These are phyloP conservation scores for Leuctra nigra DNA, from an alignment of 2,888 invertebrate species.

Conservation along the genomic window DNA sequence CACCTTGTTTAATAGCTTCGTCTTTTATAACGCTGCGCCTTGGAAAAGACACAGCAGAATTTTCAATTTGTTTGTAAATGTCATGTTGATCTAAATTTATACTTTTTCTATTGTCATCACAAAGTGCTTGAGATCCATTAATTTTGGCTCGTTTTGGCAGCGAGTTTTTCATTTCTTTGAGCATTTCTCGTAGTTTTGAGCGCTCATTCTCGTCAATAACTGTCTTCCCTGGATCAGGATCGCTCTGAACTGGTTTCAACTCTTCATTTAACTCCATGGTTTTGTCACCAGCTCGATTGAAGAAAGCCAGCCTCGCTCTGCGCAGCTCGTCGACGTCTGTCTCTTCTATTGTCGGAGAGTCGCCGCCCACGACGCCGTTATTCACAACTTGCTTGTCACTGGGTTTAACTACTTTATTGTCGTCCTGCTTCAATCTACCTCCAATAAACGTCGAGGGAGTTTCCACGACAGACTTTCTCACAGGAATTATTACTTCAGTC, in stretches of 20 bases:
- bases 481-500: not conserved
- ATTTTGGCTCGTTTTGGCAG: conserved; percentile 49
- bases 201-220: conserved; percentile 29
- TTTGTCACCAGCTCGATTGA: conserved; percentile 29
- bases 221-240: conserved; percentile 14
- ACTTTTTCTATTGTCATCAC: not conserved
- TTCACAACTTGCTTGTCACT: conserved; percentile 11
- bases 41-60: conserved; percentile 1
- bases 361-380: not conserved
- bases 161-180: conserved; percentile 72
- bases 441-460: conserved; percentile 27
- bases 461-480: not conserved
- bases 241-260: not conserved
- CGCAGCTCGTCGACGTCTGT: conserved; percentile 37
- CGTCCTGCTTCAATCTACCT: conserved; percentile 23
- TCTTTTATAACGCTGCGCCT: not conserved
- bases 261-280: conserved; percentile 9
- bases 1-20: conserved; percentile 22
- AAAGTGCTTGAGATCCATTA: not conserved
- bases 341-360: conserved; percentile 13
- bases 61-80: conserved; percentile 14
- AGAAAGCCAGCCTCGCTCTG: conserved; percentile 39
- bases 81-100: not conserved
- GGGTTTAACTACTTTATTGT: too few species aligned
- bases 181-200: conserved; percentile 54